A percentile compares a stretch with the other conserved stretches of the same genome.
phyloP scores from a whole-genome alignment of 30 jellyfish, hydroid and myxozoan species.

The Turritopsis rubra region DNA sequence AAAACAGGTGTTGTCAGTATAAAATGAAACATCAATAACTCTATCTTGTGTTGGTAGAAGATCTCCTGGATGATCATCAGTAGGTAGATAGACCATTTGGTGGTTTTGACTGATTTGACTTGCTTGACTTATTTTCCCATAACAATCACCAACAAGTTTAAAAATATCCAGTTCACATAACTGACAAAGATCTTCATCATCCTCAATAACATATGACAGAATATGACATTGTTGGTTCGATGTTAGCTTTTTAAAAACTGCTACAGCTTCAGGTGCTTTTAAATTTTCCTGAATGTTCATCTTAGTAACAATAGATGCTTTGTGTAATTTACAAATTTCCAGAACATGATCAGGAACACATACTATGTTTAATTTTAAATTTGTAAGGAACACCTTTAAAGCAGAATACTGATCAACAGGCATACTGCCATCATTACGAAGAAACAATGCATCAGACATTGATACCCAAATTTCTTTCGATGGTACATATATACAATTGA shows the following conservation, averaged over 20 bases:
- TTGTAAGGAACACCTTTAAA: background rate
- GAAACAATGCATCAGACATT: background rate
- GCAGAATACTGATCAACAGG: constrained; percentile 27
- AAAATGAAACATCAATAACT: background rate
- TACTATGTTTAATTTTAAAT: background rate
- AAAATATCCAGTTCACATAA: background rate
- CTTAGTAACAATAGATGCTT: background rate
- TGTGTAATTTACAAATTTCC: background rate
- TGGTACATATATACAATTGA: background rate
- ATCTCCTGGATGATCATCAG: background rate
- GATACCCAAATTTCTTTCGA: background rate
- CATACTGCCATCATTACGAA: background rate
- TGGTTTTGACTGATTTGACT: background rate
- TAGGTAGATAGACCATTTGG: background rate
- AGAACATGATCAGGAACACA: constrained; percentile 21
- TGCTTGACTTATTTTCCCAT: background rate
- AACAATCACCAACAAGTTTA: background rate
- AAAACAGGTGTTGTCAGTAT: background rate
- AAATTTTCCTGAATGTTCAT: background rate
- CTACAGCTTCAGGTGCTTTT: background rate
- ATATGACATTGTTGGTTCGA: background rate
- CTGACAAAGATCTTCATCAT: background rate
- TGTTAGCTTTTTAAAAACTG: background rate
- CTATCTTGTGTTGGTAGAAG: constrained; percentile 12
- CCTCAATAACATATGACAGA: background rate